Evolutionary conservation across 2,113 vertebrate species (phyloP), one percentile per base, ranked within the genome.

Genomic region (Caretta caretta): DNA sequence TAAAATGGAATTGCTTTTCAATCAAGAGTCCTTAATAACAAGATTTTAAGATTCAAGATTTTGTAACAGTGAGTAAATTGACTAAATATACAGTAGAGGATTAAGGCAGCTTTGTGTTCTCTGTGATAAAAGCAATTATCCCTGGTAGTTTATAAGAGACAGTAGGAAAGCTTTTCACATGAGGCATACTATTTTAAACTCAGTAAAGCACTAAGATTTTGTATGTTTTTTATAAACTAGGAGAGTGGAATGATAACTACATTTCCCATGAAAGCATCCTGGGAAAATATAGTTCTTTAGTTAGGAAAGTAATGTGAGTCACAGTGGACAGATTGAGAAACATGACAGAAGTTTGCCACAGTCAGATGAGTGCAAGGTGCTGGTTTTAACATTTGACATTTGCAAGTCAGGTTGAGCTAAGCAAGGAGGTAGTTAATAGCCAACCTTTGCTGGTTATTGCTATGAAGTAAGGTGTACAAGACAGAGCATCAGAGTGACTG

Each of bases 111-210:
- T 92, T 97, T 91, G 79, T 75, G 57, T 9, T 97, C 96, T 93
- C 91, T 95, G 78, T 83, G 95, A 93, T 80, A 87, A 91, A 95
- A 94, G 83, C 80, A 95, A 56, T 97, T 92, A 92, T 79, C 14
- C 81, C 90, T 76, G 76, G 88, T 87, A 92, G 83, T 53, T 92
- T 89, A 54, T 80, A 93, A 88, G 81, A 96, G 35, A 59, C 82
- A 87, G 91, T 80, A 96, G 87, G 88, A 94, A 94, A 97, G 31
- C 88, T 96, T 95, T 96, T 97, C 87, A 46, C 22, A 75, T 85
- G 84, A 96, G 85, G 49, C 5, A 3, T 13, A 22, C 82, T 91
- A 25, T 56, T 97, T 96, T 81, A 90, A 90, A 85, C 13, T 93
- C 38, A 80, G 65, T 83, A 62, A 72, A 97, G 24, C 83, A 76